Base-by-base conservation (phyloP, 2,113 vertebrate genomes). In the Ailuropoda melanoleuca region DNA sequence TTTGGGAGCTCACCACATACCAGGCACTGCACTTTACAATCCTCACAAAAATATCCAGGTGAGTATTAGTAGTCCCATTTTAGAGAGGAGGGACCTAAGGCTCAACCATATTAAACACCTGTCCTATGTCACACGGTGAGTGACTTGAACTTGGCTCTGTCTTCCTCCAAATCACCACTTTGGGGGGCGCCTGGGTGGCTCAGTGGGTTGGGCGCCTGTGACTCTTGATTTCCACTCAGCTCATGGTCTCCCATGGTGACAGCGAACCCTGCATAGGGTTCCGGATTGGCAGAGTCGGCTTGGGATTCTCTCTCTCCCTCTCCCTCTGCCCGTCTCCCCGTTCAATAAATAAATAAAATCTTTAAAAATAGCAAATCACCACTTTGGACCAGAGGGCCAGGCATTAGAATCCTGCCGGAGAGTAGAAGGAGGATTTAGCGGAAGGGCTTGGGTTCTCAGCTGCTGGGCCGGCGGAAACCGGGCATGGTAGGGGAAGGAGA, bases 401-500 rank as follows among this genome's bases (percentile, higher is more conserved):
- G 18, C 17, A 11, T 9, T 43, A 82, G 8, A 10, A 46, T 29
- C 13, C 14, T 1, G 4, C 2, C 13, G 19, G 39, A 72, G 10
- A 89, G 24, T n/a, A 21, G 12, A 21, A 5, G 23, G 11, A 43
- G 55, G 18, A 70, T 55, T 78, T 37, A 39, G 15, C 37, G 34
- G 56, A 85, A 24, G 37, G 46, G 48, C 29, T 31, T 15, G 3
- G 17, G 18, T 8, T 55, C 21, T 46, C 8, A 8, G n/a, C 17
- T 9, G 21, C 6, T 4, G 5, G 50, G 39, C 21, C 2, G 0
- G 70, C 7, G 3, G 68, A 56, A 64, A 21, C 46, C 6, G 0
- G 12, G 4, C 2, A 2, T 5, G 3, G 46, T 1, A 24, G 13
- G 8, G 8, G 70, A 7, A 66, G 4, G 39, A 37, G 3, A 1